phyloP scores from a whole-genome alignment of 2,888 invertebrate genomes.

The Lasioglossum pauxillum region DNA sequence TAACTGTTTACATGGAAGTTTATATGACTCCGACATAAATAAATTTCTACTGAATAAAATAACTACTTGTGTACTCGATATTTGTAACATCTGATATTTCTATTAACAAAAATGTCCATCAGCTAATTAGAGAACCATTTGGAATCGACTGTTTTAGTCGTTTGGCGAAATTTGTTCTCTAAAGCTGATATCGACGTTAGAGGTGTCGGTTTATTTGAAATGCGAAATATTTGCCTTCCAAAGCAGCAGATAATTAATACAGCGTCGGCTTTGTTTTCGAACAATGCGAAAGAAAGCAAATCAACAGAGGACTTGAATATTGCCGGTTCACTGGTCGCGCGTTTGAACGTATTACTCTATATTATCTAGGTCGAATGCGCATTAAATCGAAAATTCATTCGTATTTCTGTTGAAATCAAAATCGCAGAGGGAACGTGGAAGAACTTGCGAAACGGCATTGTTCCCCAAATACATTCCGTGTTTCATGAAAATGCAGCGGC shows the following conservation, averaged over 20 bases:
- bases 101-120: no score
- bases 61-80: no score
- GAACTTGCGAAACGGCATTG: constrained; percentile 41
- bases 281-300: neutral
- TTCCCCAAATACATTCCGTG: constrained; percentile 43
- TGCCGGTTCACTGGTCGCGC: neutral
- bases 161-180: neutral
- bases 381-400: constrained; percentile 63
- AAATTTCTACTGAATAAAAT: no score
- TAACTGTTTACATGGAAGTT: no score
- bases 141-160: neutral
- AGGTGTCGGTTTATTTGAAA: neutral
- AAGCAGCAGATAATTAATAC: neutral
- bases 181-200: neutral
- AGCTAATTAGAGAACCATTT: neutral
- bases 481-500: constrained; percentile 71
- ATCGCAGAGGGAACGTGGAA: constrained; percentile 1
- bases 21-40: no score
- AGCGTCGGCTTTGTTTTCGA: neutral
- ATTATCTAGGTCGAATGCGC: constrained; percentile 32
- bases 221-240: constrained; percentile 29
- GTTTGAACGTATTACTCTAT: neutral
- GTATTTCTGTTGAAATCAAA: constrained; percentile 23
- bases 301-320: constrained; percentile 38
- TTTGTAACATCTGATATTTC: no score